Evolutionary conservation across 2,797 vertebrate species (phyloP), one percentile per base, ranked within the genome.

Genomic region (Zenarchopterus dispar): DNA sequence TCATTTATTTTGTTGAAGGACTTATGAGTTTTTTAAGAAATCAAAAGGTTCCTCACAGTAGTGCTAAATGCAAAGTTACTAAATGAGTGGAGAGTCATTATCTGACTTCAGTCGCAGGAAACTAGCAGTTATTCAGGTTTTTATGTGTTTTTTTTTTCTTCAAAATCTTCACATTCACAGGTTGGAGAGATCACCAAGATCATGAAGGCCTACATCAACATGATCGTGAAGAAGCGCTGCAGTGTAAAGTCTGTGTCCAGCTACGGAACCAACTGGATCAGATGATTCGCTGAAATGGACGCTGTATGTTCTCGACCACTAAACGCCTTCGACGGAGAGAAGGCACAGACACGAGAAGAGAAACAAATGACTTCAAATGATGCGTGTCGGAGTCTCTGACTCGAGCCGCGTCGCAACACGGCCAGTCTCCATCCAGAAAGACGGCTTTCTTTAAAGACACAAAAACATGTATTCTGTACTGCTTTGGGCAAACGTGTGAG

Each of bases 141-240:
- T 36, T 36, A 13, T 36, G 17, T 13, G 23, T n/a, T 7, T 41
- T 21, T 51, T 33, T 10, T 10, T 8, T 46, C 11, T 56, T 60
- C 47, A 57, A 9, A 39, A 11, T 46, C 11, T 56, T 60, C 49
- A 58, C 8, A 39, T 73, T 22, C 56, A 1, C 81, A 98, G 96
- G 96, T 97, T 23, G 95, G 95, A 0, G 96, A 98, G 85, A 97
- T 98, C 87, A 94, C 96, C 45, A 98, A 98, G 90, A 96, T 97
- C 83, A 97, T 98, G 95, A 97, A 96, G 85, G 96, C 96, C 2
- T 97, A 98, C 88, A 97, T 98, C 81, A 97, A 96, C 91, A 97
- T 96, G 95, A 97, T 97, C 0, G 96, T 97, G 88, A 96, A 96
- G 92, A 97, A 97, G 78, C 95, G 96, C 67, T 97, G 95, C 92